These are phyloP conservation scores for Cloeon dipterum DNA, from an alignment of 2,888 invertebrate species.

Conservation along the genomic window DNA sequence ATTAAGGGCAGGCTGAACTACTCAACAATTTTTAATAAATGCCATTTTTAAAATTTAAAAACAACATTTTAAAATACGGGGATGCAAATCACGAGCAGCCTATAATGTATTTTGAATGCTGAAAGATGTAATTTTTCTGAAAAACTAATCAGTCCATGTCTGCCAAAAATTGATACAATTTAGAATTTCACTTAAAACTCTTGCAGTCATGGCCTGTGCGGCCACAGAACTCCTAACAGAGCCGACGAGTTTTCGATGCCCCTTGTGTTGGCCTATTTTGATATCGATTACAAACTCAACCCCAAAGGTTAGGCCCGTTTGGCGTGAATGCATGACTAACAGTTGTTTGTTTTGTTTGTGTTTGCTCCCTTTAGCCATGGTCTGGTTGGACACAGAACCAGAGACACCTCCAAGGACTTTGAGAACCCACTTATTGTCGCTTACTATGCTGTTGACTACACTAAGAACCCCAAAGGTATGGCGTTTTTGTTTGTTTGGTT, in stretches of 20 bases:
- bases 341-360: background rate
- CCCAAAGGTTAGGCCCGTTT: conserved; percentile 21
- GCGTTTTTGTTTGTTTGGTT: background rate
- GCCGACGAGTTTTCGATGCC: conserved; percentile 26
- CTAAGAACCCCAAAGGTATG: conserved; percentile 76
- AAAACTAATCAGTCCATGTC: no score
- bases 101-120: no score
- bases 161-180: no score
- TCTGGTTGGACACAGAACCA: conserved; percentile 71
- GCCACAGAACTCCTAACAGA: conserved; percentile 25
- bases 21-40: no score
- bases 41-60: no score
- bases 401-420: conserved; percentile 68
- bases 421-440: conserved; percentile 72
- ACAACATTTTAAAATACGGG: no score
- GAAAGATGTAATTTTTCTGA: no score
- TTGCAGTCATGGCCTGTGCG: conserved; percentile 26
- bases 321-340: background rate
- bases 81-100: no score
- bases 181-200: no score
- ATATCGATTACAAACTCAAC: conserved; percentile 34
- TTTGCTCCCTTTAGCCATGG: conserved; percentile 42
- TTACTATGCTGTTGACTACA: conserved; percentile 86
- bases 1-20: no score
- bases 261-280: conserved; percentile 28